Conservation (phyloP, 1,140 invertebrate species). For the Drosophila sp. region DNA sequence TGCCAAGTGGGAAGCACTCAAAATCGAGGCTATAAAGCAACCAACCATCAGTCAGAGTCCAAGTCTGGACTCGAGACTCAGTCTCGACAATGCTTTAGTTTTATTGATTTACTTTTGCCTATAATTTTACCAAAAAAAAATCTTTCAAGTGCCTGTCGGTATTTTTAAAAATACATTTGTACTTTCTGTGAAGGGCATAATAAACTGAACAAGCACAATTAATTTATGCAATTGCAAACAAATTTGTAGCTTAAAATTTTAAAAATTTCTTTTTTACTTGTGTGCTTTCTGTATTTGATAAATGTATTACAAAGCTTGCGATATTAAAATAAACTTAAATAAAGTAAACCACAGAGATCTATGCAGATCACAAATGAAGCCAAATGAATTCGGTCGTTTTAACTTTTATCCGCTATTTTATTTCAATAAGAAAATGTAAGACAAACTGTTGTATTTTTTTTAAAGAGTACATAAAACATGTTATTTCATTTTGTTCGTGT, state of each 20-base stretch:
- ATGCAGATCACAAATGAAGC: not conserved
- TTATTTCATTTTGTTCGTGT: conserved; percentile 20
- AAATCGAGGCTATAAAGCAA: conserved; percentile 50
- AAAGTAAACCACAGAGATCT: not conserved
- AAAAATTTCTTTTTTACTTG: not conserved
- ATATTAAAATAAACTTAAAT: not conserved
- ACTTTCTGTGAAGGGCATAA: conserved; percentile 1
- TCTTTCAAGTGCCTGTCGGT: conserved; percentile 46
- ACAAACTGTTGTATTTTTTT: not conserved
- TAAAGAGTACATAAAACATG: not conserved
- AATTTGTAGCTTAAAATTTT: not conserved
- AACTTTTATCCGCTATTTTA: not conserved
- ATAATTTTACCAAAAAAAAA: conserved; percentile 20
- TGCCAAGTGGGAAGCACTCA: conserved; percentile 49
- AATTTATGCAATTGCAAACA: conserved; percentile 3
- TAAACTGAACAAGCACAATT: conserved; percentile 17
- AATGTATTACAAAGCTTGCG: not conserved
- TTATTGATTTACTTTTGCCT: conserved; percentile 64
- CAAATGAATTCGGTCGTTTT: no score
- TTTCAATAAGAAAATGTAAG: not conserved
- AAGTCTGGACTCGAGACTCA: conserved; percentile 40
- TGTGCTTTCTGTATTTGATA: not conserved
- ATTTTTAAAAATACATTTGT: conserved; percentile 19
- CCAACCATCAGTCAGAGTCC: not conserved
- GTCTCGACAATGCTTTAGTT: conserved; percentile 66